These are phyloP conservation scores for Zophobas morio DNA, from an alignment of 1,140 invertebrate genomes.

Conservation along the genomic window DNA sequence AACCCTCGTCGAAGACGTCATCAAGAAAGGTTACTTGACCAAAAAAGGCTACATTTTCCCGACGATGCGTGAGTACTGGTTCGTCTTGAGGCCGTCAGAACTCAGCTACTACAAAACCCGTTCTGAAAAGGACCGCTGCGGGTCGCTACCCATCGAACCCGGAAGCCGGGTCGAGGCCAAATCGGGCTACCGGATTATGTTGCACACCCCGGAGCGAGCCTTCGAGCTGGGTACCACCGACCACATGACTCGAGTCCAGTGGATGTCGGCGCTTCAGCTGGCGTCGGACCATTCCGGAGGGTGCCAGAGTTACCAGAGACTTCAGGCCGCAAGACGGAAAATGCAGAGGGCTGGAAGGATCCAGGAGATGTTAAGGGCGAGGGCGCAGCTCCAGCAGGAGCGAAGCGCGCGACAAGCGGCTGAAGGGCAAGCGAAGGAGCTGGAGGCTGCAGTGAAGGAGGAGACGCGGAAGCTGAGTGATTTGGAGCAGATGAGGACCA, in stretches of 20 bases:
- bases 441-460: conserved; percentile 78
- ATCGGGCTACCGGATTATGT: conserved; percentile 70
- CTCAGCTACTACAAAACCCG: conserved; percentile 83
- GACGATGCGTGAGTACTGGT: conserved; percentile 85
- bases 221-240: conserved; percentile 80
- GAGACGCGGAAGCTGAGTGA: conserved; percentile 81
- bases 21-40: conserved; percentile 85
- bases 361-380: conserved; percentile 71
- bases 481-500: conserved; percentile 77
- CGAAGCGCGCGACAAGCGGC: conserved; percentile 78
- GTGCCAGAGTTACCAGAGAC: conserved; percentile 77
- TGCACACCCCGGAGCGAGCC: conserved; percentile 78
- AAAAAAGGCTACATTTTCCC: conserved; percentile 83
- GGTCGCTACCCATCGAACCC: conserved; percentile 75
- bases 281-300: conserved; percentile 78
- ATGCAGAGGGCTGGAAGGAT: conserved; percentile 74
- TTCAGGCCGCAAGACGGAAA: conserved; percentile 73
- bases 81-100: conserved; percentile 81
- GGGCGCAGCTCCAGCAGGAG: conserved; percentile 75
- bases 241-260: conserved; percentile 80
- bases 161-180: conserved; percentile 77
- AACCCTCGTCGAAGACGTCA: conserved; percentile 84
- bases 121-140: conserved; percentile 80
- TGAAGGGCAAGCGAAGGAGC: conserved; percentile 75
- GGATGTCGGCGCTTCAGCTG: conserved; percentile 79